These are phyloP conservation scores for Drosophila bifasciata DNA, from an alignment of 1,140 invertebrate species.

Conservation along the genomic window DNA sequence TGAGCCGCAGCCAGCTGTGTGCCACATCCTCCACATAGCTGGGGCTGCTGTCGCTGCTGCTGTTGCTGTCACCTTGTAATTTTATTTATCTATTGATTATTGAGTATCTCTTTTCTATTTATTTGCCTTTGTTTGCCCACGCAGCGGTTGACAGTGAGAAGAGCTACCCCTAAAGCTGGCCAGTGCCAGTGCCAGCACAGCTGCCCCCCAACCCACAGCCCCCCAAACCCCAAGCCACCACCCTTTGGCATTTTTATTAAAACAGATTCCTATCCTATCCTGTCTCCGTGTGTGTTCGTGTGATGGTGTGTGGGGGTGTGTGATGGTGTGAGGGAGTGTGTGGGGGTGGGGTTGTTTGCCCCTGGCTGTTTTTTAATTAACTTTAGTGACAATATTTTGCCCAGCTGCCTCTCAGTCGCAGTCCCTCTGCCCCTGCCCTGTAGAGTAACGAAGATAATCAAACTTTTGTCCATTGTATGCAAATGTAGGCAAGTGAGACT, in stretches of 20 bases:
- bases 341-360: constrained; percentile 47
- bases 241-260: constrained; percentile 73
- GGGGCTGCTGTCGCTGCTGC: constrained; percentile 34
- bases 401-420: constrained; percentile 23
- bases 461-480: constrained; percentile 66
- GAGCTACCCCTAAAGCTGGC: constrained; percentile 25
- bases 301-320: constrained; percentile 15
- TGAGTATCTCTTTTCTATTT: constrained; percentile 83
- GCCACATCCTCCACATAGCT: constrained; percentile 31
- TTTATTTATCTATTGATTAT: constrained; percentile 83
- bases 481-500: constrained; percentile 57
- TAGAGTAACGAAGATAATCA: constrained; percentile 71
- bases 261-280: constrained; percentile 53
- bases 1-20: constrained; percentile 51
- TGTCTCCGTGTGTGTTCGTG: constrained; percentile 23
- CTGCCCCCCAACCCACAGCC: background rate
- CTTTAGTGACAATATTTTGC: constrained; percentile 81
- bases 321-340: constrained; percentile 21
- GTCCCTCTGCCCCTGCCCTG: background rate
- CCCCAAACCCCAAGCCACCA: constrained; percentile 3
- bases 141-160: constrained; percentile 65
- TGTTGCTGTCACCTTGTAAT: constrained; percentile 79
- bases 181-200: too few relatives aligned
- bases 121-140: constrained; percentile 81
- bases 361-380: constrained; percentile 82